These are phyloP conservation scores for Propithecus perrieri DNA, from an alignment of 2,797 vertebrate genomes.

Conservation along the genomic window DNA sequence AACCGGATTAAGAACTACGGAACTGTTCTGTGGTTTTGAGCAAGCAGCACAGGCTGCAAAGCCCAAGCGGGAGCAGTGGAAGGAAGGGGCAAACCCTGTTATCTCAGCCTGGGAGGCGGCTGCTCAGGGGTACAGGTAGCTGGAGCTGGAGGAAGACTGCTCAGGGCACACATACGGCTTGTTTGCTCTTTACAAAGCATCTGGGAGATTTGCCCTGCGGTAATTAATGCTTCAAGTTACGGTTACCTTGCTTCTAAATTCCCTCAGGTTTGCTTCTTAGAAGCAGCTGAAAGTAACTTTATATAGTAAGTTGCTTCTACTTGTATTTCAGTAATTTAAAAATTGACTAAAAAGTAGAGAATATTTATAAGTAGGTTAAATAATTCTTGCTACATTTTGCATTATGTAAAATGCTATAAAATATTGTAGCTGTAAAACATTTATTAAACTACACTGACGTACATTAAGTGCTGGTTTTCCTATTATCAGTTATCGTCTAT, in stretches of 20 bases:
- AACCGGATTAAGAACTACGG: neutral
- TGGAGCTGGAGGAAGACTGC: neutral
- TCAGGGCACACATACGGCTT: neutral
- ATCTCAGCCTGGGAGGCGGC: neutral
- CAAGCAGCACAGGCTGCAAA: rapidly evolving
- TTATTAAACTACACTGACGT: neutral
- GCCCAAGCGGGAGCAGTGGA: neutral
- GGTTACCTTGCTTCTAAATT: neutral
- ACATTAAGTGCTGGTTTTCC: neutral
- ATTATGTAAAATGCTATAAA: neutral
- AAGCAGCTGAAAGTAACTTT: neutral
- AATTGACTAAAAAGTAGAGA: neutral
- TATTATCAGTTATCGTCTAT: neutral
- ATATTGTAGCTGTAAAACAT: neutral
- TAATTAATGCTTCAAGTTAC: slow-evolving; percentile 16
- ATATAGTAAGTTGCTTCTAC: neutral
- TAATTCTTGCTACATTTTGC: neutral
- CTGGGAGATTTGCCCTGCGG: neutral
- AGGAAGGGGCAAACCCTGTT: rapidly evolving
- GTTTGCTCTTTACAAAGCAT: neutral
- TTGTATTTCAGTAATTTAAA: neutral
- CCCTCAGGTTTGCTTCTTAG: neutral
- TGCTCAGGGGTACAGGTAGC: neutral
- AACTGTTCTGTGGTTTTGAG: neutral
- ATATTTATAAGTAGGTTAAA: neutral